Base-by-base conservation (phyloP, 2,797 vertebrate species). In the Serranus cabrilla region DNA sequence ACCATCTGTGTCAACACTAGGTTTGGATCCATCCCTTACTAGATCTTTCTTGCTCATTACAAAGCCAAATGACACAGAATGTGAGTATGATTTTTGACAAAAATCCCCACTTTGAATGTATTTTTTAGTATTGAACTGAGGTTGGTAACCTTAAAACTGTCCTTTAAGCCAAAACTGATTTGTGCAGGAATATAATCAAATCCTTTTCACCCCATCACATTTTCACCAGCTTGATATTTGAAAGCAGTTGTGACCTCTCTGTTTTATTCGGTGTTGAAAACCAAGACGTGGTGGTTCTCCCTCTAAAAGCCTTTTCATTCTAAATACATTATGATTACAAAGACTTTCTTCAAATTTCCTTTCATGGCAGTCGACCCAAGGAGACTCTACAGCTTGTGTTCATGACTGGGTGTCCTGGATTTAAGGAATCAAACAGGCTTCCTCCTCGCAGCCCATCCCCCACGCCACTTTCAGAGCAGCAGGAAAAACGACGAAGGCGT, bases 371-470 rank as follows among this genome's bases (percentile, higher is more conserved):
- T 62, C 47, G 49, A 61, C 66, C 80, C 75, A 59, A 78, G 81
- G 69, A 84, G 76, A 74, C 78, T 78, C 72, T 63, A 17, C 79
- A 62, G 86, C 81, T 76, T 67, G 80, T 58, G 77, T 80, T 91
- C 87, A 71, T 76, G 81, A 78, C 89, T 87, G 75, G 86, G 85
- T 88, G 90, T 91, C 92, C 84, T 91, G 91, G 90, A 85, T 92
- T 90, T 90, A 88, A 91, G 87, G 89, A 93, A 90, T 93, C 91
- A 90, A 91, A 90, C 85, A 83, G 81, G 87, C 93, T 87, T 87
- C 85, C 87, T 87, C 85, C 87, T 92, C 51, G 1, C 62, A 52
- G 77, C 91, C 92, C 92, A 82, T 91, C 92, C 90, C 91, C 89
- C 91, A 86, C 23, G 56, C 83, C 86, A 89, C 88, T 92, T 90